A percentile compares a stretch with the other conserved stretches of the same genome.
Conservation (phyloP, 2,113 vertebrate genomes). For the Hucho hucho region DNA sequence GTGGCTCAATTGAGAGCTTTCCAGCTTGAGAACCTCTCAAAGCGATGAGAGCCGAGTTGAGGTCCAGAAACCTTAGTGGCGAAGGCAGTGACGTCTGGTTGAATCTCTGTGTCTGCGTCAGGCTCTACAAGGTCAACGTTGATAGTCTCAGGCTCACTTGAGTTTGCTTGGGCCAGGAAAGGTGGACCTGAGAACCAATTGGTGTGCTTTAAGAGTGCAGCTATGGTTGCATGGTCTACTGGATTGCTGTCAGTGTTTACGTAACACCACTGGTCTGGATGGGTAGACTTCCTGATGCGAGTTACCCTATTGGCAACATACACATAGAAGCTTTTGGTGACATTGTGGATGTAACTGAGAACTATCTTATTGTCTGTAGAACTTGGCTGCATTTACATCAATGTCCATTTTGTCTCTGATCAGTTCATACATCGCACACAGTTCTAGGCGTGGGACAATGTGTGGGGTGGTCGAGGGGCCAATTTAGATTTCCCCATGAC, state of each 20-base stretch:
- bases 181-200: neutral
- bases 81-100: neutral
- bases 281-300: neutral
- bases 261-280: constrained; percentile 1
- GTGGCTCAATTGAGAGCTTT: neutral
- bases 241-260: neutral
- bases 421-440: constrained; percentile 16
- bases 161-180: neutral
- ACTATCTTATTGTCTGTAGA: neutral
- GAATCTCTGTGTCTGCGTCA: neutral
- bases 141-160: neutral
- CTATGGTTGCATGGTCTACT: neutral
- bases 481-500: constrained; percentile 31
- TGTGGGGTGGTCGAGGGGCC: constrained; percentile 20
- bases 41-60: neutral
- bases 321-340: neutral
- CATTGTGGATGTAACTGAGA: neutral
- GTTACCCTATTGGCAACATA: neutral
- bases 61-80: neutral
- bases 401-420: constrained; percentile 9
- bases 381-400: neutral
- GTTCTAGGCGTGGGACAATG: constrained; percentile 10
- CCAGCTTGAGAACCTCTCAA: constrained; percentile 26
- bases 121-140: neutral
- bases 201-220: neutral